Conservation (phyloP, 1,140 invertebrate species). For the Cheumatopsyche charites region DNA sequence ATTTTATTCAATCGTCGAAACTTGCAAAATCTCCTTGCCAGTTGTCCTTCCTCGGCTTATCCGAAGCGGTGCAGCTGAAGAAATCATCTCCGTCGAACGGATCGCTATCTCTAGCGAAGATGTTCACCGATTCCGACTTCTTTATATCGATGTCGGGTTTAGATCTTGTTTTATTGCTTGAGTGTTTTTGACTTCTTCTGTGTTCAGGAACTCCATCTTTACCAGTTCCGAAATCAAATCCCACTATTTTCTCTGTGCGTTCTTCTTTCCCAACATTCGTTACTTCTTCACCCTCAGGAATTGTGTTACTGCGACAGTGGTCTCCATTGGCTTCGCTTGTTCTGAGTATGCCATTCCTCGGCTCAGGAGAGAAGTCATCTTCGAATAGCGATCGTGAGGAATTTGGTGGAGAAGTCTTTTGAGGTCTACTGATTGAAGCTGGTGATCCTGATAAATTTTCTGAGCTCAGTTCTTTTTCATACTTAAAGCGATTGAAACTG, state of each 20-base stretch:
- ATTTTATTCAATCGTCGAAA: conserved; percentile 57
- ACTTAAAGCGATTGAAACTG: conserved; percentile 49
- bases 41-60: conserved; percentile 56
- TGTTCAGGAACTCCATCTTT: conserved; percentile 43
- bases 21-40: conserved; percentile 58
- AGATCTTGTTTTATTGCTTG: conserved; percentile 38
- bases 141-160: conserved; percentile 64
- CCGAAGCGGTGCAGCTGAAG: conserved; percentile 66
- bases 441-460: conserved; percentile 46
- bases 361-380: conserved; percentile 70
- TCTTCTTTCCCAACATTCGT: conserved; percentile 34
- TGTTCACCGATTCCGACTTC: conserved; percentile 87
- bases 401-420: conserved; percentile 51
- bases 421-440: conserved; percentile 53
- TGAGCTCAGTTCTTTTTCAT: conserved; percentile 43
- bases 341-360: conserved; percentile 47
- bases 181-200: conserved; percentile 43
- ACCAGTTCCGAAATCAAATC: conserved; percentile 46
- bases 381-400: conserved; percentile 71
- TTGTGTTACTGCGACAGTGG: conserved; percentile 40
- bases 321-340: conserved; percentile 40
- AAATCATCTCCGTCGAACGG: conserved; percentile 88
- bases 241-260: conserved; percentile 45
- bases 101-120: conserved; percentile 77
- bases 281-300: conserved; percentile 57